phyloP scores from a whole-genome alignment of 2,113 vertebrate genomes.

The Nerophis ophidion region DNA sequence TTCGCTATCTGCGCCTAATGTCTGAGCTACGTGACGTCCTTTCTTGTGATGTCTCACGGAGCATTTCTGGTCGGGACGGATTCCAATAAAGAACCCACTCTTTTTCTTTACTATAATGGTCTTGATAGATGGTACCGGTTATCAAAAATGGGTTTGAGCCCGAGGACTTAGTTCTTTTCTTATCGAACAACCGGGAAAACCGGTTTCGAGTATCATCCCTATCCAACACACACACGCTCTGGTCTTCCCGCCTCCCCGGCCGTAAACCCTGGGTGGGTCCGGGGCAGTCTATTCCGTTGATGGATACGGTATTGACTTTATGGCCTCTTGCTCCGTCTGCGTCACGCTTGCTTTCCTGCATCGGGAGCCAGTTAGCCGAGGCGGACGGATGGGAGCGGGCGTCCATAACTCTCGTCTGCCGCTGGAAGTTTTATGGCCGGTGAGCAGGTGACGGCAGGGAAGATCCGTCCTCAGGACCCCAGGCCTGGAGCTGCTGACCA shows the following conservation, averaged over 20 bases:
- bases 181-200: too few relatives aligned
- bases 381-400: constrained; percentile 49
- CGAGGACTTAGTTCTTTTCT: too few relatives aligned
- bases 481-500: not conserved
- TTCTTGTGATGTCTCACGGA: too few relatives aligned
- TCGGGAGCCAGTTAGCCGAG: constrained; percentile 39
- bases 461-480: constrained; percentile 13
- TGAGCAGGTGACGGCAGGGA: constrained; percentile 10
- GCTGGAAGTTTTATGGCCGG: constrained; percentile 32
- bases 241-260: constrained; percentile 1
- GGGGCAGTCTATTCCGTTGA: constrained; percentile 59
- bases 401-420: constrained; percentile 53
- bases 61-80: too few relatives aligned
- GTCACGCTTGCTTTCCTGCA: constrained; percentile 55
- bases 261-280: constrained; percentile 49
- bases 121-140: too few relatives aligned
- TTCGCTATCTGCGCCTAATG: too few relatives aligned
- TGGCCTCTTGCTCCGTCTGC: constrained; percentile 47
- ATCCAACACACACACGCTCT: constrained; percentile 19
- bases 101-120: too few relatives aligned
- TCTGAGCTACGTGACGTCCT: too few relatives aligned
- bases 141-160: too few relatives aligned
- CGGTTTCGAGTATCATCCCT: too few relatives aligned
- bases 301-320: constrained; percentile 63
- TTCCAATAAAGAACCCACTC: too few relatives aligned